Evolutionary conservation across 2,113 vertebrate species (phyloP), one percentile per base, ranked within the genome.

Genomic region (Rhadina sibilatrix): DNA sequence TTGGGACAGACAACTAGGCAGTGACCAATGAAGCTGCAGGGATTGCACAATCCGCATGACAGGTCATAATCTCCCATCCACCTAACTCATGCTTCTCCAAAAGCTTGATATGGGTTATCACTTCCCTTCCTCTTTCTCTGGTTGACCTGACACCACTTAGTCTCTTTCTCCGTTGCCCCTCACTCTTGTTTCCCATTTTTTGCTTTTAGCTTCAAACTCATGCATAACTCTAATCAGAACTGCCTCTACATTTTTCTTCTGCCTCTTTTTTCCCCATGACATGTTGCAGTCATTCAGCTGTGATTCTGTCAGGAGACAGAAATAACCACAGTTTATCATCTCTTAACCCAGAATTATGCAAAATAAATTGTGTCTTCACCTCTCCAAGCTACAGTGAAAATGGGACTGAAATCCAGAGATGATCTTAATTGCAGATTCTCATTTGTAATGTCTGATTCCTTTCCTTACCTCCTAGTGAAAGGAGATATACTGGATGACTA

Each of bases 401-500:
- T 15, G 14, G 6, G 12, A 80, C 16, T 75, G 24, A 38, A 87
- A 70, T 12, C 44, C 49, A 80, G 31, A 61, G 2, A 35, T 52
- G 17, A 72, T 68, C 38, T 52, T 66, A 72, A 52, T 20, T 44
- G 49, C 60, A 69, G 40, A n/a, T 76, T 54, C 15, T 87, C 12
- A 64, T 53, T 89, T 95, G 57, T 66, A 82, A 79, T n/a, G 19
- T 20, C n/a, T 56, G 6, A 31, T 59, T 71, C 59, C 8, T 46
- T 86, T 82, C 31, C 37, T 65, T 80, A 11, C 22, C 16, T 56
- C 66, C 35, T n/a, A 98, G 98, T 97, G 65, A 89, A 79, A 75
- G 98, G 97, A 80, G 79, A 91, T 81, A 54, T 83, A 76, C 91
- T 98, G 84, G 96, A 97, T 18, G 63, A 59, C 69, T 98, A 98